Evolutionary conservation across 2,113 vertebrate genomes (phyloP).

Genomic region (Poicephalus meyeri): DNA sequence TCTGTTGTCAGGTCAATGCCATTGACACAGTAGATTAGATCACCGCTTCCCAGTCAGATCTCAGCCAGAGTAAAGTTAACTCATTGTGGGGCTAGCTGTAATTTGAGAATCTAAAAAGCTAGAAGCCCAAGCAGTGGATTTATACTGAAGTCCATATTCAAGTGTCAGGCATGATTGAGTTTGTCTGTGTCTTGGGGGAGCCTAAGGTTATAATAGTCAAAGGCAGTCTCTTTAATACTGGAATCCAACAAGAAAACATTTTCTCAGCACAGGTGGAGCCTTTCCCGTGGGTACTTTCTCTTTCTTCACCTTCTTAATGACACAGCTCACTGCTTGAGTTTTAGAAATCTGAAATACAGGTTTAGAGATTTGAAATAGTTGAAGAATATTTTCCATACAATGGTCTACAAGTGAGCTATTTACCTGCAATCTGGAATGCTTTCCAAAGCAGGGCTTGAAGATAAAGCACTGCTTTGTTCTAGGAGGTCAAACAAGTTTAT

Average conservation of each 20-base stretch:
- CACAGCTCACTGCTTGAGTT: not conserved
- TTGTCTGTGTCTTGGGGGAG: fast-evolving
- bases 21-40: no score
- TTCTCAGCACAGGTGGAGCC: not conserved
- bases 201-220: not conserved
- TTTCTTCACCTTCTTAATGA: fast-evolving
- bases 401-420: not conserved
- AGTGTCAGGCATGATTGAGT: not conserved
- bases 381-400: not conserved
- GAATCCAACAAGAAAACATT: not conserved
- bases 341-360: not conserved
- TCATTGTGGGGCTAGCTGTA: not conserved
- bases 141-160: not conserved
- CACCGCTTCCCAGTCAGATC: not conserved
- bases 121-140: not conserved
- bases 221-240: not conserved
- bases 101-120: not conserved
- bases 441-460: constrained; percentile 3
- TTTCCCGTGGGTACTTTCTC: not conserved
- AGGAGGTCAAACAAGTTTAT: constrained; percentile 15
- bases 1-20: no score
- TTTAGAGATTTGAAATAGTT: not conserved
- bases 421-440: not conserved
- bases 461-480: constrained; percentile 43
- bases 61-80: not conserved